These are phyloP conservation scores for Dicaeum eximium DNA, from an alignment of 2,113 vertebrate species.

Conservation along the genomic window DNA sequence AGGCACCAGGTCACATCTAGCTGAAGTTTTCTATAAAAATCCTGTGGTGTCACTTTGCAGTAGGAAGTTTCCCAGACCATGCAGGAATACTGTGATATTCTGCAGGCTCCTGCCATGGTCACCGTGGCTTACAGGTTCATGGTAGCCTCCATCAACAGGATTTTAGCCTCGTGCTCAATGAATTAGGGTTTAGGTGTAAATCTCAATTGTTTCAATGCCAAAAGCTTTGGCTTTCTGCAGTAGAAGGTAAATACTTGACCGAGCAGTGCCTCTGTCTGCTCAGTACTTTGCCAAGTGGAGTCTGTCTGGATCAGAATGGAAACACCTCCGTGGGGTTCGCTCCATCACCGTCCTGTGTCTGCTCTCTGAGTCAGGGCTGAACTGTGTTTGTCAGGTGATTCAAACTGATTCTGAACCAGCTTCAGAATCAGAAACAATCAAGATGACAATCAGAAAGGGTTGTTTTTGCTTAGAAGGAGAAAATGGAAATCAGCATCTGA, in stretches of 20 bases:
- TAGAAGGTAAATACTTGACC: neutral
- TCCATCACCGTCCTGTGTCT: neutral
- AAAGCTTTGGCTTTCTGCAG: neutral
- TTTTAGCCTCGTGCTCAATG: neutral
- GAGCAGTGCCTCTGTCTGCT: neutral
- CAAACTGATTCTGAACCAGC: neutral
- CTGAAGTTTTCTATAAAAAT: neutral
- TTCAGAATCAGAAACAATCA: neutral
- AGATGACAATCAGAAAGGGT: neutral
- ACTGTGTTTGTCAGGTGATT: neutral
- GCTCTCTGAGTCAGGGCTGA: neutral
- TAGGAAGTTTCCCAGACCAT: neutral
- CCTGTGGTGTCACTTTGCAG: neutral
- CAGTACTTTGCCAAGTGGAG: neutral
- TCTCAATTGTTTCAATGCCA: neutral
- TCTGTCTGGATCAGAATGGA: neutral
- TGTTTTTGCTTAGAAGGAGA: conserved; percentile 2
- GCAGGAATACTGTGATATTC: neutral
- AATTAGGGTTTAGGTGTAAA: neutral
- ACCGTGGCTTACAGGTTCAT: neutral
- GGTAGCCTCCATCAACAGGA: neutral
- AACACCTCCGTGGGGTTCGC: neutral
- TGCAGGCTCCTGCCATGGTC: neutral
- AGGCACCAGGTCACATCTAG: neutral
- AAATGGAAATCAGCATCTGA: conserved; percentile 5